Evolutionary conservation across 2,797 vertebrate genomes (phyloP), one percentile per base, ranked within the genome.

Genomic region (Cryptoprocta ferox): DNA sequence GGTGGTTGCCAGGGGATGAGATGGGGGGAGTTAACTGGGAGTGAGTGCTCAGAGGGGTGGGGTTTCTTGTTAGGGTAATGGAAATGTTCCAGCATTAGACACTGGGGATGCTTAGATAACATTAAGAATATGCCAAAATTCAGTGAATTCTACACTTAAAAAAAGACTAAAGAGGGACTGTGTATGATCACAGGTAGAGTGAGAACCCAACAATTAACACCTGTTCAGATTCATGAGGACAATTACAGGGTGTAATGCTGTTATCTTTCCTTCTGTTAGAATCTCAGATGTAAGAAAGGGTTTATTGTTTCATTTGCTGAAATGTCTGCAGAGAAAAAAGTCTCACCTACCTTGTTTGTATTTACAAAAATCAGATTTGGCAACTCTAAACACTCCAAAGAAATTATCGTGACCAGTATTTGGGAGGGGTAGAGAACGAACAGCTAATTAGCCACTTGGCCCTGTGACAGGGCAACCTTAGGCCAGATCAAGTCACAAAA

Each of bases 281-380:
- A 80, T 93, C 61, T 63, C 56, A 85, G 32, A 19, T 93, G 21
- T 68, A 90, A 91, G 42, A 66, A 79, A 45, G 42, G 83, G 21
- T 65, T 93, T 78, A 79, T 90, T 95, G 63, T 95, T 96, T 89
- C 68, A 91, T 81, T 97, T 92, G 82, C 82, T 50, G 32, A 87
- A 96, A 91, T 61, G 70, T 56, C 32, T 84, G 18, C 11, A 83
- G 65, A 75, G 10, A 63, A 95, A 89, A 66, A 87, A 37, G 14
- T 45, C 53, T 95, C 82, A 42, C 91, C 71, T 82, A 24, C 73
- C 48, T 87, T 90, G 35, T 85, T 80, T 86, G 30, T 91, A 28
- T 92, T 85, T 81, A 53, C 66, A 83, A 26, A 94, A 80, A 78
- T 86, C 79, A 87, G 79, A 93, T 73, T 68, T 92, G 88, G 14